Percentiles rank a stretch among this genome's conserved stretches.
phyloP scores from a whole-genome alignment of 1,140 invertebrate genomes.

The Saccostrea cuccullata region DNA sequence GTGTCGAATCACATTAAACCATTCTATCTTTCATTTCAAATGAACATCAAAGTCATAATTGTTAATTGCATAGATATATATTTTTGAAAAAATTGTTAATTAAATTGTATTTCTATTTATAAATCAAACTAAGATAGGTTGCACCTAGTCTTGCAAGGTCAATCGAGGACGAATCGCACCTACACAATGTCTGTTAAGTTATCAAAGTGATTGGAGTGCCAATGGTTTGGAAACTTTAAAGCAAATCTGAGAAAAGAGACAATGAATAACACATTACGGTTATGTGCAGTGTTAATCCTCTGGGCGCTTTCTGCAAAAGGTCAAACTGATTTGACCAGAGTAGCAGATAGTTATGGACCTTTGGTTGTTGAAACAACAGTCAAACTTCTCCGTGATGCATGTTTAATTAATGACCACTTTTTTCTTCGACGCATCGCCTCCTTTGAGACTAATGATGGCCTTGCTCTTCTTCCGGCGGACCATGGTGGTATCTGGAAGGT shows the following conservation, averaged over 20 bases:
- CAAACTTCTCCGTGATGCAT: slow-evolving; percentile 9
- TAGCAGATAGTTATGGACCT: background rate
- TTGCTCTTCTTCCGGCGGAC: background rate
- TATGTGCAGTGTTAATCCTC: background rate
- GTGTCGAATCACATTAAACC: no score
- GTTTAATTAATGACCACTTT: slow-evolving; percentile 31
- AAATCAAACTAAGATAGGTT: slow-evolving; percentile 2
- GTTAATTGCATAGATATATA: no score
- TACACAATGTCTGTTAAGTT: background rate
- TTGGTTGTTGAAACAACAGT: slow-evolving; percentile 25
- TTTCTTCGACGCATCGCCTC: background rate
- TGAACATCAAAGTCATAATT: no score
- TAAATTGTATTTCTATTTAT: no score
- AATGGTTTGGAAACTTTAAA: background rate
- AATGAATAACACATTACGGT: background rate
- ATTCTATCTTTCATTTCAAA: no score
- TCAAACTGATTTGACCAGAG: background rate
- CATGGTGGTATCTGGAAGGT: slow-evolving; percentile 31
- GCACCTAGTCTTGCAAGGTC: slow-evolving; percentile 46
- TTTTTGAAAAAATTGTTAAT: no score
- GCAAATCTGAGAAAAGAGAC: background rate
- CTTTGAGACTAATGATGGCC: slow-evolving; percentile 20
- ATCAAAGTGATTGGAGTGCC: slow-evolving; percentile 8
- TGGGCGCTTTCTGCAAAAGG: background rate
- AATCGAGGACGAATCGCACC: background rate